These are phyloP conservation scores for Actinia tenebrosa DNA, from an alignment of 64 coral and sea anemone species.

Conservation along the genomic window DNA sequence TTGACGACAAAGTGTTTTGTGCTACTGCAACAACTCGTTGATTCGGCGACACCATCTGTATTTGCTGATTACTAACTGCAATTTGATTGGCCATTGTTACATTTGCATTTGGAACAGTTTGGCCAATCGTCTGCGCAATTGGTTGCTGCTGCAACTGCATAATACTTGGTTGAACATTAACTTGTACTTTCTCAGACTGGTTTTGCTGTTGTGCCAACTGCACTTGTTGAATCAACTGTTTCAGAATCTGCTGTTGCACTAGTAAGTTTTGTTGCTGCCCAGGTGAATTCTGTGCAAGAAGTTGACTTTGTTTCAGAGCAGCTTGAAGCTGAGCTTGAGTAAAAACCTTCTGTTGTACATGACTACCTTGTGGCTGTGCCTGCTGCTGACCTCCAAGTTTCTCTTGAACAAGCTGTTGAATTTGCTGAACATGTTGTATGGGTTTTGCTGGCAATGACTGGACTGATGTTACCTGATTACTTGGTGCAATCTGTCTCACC, in stretches of 20 bases:
- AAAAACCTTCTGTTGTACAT: slow-evolving; percentile 67
- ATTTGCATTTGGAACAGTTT: background rate
- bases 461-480: background rate
- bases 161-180: slow-evolving; percentile 8
- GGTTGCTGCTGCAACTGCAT: slow-evolving; percentile 2
- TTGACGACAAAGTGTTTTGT: background rate
- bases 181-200: slow-evolving; percentile 16
- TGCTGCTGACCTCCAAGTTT: slow-evolving; percentile 41
- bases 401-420: slow-evolving; percentile 66
- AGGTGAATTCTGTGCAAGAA: slow-evolving; percentile 19
- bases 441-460: background rate
- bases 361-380: slow-evolving; percentile 25
- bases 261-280: slow-evolving; percentile 29
- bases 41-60: slow-evolving; percentile 10
- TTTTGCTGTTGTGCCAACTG: slow-evolving; percentile 44
- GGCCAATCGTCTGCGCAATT: slow-evolving; percentile 2
- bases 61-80: background rate
- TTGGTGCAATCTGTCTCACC: background rate
- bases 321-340: slow-evolving; percentile 54
- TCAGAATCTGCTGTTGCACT: slow-evolving; percentile 52
- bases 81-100: slow-evolving; percentile 14
- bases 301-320: slow-evolving; percentile 54
- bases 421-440: slow-evolving; percentile 53
- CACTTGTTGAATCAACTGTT: slow-evolving; percentile 57
- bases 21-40: background rate